These are phyloP conservation scores for Hydractinia echinata DNA, from an alignment of 30 jellyfish, hydroid and myxozoan genomes.

Conservation along the genomic window DNA sequence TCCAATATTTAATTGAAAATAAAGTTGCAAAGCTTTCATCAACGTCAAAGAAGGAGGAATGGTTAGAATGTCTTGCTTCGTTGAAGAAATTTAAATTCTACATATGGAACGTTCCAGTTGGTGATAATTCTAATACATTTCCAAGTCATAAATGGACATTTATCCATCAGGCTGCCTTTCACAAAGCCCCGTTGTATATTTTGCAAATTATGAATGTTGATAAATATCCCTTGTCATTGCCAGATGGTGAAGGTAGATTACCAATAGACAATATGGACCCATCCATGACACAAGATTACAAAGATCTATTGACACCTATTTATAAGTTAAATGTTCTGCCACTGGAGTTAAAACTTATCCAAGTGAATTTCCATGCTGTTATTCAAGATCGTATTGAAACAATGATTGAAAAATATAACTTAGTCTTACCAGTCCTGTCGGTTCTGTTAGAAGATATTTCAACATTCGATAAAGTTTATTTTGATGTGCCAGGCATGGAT, in stretches of 20 bases:
- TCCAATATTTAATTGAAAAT: slow-evolving; percentile 11
- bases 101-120: slow-evolving; percentile 9
- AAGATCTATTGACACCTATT: slow-evolving; percentile 7
- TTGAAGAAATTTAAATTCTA: neutral
- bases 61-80: slow-evolving; percentile 15
- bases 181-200: slow-evolving; percentile 8
- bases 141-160: slow-evolving; percentile 17
- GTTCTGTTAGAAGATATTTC: slow-evolving; percentile 21
- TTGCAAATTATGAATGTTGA: slow-evolving; percentile 12
- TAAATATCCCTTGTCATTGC: slow-evolving; percentile 24
- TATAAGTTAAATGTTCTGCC: slow-evolving; percentile 6
- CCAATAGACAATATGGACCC: slow-evolving; percentile 18
- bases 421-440: slow-evolving; percentile 18
- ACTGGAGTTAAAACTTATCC: slow-evolving; percentile 12
- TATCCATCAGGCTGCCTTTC: slow-evolving; percentile 19
- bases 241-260: slow-evolving; percentile 23
- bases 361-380: slow-evolving; percentile 17
- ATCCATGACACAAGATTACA: slow-evolving; percentile 11
- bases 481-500: slow-evolving; percentile 23
- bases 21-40: neutral
- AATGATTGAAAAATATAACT: slow-evolving; percentile 7
- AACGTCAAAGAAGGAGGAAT: slow-evolving; percentile 7
- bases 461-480: neutral
- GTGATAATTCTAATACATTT: neutral
- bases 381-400: slow-evolving; percentile 1